Percentiles rank a stretch among this genome's conserved stretches.
Evolutionary conservation across 1,140 invertebrate genomes (phyloP).

Genomic region (Whitmania pigra): DNA sequence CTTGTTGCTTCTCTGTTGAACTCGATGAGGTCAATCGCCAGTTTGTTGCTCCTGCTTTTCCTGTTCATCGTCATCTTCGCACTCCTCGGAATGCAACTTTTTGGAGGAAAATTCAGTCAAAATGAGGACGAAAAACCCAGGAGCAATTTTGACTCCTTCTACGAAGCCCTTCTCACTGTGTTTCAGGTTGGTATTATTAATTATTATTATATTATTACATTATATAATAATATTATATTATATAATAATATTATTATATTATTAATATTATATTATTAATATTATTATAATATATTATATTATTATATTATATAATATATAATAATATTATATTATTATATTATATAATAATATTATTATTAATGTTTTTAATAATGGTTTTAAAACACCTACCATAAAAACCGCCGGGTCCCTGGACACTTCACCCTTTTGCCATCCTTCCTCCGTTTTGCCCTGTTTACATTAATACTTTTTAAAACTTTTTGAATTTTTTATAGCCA

Average conservation of each 20-base stretch:
- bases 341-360: slow-evolving; percentile 4
- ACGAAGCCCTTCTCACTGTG: slow-evolving; percentile 52
- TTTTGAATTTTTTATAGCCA: no score
- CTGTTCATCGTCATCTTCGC: slow-evolving; percentile 99
- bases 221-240: neutral
- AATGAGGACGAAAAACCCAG: slow-evolving; percentile 46
- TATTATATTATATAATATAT: no score
- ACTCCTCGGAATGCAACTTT: slow-evolving; percentile 88
- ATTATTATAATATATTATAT: neutral
- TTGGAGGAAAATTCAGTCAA: slow-evolving; percentile 54
- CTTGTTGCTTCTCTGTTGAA: slow-evolving; percentile 92
- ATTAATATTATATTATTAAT: slow-evolving; percentile 4
- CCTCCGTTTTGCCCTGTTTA: no score
- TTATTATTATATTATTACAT: neutral
- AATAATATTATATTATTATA: neutral
- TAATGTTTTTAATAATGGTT: no score
- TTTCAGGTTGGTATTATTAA: slow-evolving; percentile 46
- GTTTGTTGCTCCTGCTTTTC: slow-evolving; percentile 85
- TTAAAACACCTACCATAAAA: no score
- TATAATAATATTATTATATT: neutral
- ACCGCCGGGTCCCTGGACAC: no score
- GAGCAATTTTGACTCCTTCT: slow-evolving; percentile 54
- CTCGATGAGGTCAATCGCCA: slow-evolving; percentile 96
- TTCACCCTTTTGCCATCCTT: no score
- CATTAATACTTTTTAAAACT: no score